Percentiles rank a stretch among this genome's conserved stretches.
These are phyloP conservation scores for Sebastes oblongus DNA, from an alignment of 2,797 vertebrate genomes.

Conservation along the genomic window DNA sequence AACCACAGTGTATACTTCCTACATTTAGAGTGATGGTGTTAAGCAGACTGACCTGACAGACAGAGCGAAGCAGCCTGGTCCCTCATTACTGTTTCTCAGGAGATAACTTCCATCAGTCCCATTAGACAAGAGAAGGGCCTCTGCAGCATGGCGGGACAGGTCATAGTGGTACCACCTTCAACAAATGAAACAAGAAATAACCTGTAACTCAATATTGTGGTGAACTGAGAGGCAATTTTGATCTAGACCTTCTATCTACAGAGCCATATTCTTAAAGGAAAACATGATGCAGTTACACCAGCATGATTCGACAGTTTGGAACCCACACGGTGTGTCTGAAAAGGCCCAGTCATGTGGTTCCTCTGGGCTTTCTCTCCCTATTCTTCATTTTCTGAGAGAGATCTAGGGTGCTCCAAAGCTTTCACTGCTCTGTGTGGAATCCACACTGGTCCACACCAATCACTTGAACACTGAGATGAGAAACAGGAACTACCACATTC, in stretches of 20 bases:
- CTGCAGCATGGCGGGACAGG: slow-evolving; percentile 91
- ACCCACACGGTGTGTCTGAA: neutral
- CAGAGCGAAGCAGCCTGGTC: slow-evolving; percentile 84
- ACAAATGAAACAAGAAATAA: neutral
- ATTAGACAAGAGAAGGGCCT: slow-evolving; percentile 93
- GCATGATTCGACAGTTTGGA: neutral
- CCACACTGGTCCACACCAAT: neutral
- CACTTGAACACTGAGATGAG: neutral
- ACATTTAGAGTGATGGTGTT: neutral
- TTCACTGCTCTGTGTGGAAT: neutral
- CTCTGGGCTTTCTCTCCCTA: neutral
- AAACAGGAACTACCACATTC: neutral
- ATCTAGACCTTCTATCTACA: neutral
- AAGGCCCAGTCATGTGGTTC: neutral
- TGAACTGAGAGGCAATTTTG: neutral
- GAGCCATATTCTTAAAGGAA: neutral
- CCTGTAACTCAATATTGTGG: neutral
- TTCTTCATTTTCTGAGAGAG: too few relatives aligned
- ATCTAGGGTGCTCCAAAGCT: too few relatives aligned
- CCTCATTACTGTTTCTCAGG: slow-evolving; percentile 90
- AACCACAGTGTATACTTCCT: neutral
- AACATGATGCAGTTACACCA: neutral
- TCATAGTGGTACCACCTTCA: slow-evolving; percentile 92
- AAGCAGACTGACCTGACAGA: slow-evolving; percentile 89
- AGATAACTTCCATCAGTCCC: slow-evolving; percentile 94